phyloP scores from a whole-genome alignment of 2,113 vertebrate species.

The Gadus macrocephalus region DNA sequence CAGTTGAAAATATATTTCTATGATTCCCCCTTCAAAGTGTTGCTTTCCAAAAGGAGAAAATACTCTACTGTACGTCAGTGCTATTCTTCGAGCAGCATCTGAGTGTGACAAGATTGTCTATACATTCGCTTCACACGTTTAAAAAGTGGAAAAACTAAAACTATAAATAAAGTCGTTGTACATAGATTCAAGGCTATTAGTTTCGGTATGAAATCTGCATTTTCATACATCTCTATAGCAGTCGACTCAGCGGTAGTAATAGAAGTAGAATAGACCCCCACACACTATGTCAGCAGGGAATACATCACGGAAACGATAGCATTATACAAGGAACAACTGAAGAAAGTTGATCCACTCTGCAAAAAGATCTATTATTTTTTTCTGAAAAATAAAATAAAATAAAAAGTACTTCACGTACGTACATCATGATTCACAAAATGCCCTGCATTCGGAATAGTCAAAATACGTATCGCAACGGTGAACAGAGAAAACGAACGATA shows the following conservation, averaged over 20 bases:
- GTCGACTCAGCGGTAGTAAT: slow-evolving; percentile 43
- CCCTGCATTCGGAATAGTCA: slow-evolving; percentile 73
- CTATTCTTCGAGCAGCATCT: slow-evolving; percentile 33
- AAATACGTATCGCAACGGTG: slow-evolving; percentile 63
- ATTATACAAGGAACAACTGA: slow-evolving; percentile 42
- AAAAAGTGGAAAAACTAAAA: slow-evolving; percentile 31
- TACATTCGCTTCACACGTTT: slow-evolving; percentile 66
- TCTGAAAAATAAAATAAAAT: slow-evolving; percentile 69
- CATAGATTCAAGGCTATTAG: slow-evolving; percentile 68
- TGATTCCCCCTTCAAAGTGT: slow-evolving; percentile 8
- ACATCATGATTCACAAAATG: slow-evolving; percentile 73
- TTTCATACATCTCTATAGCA: slow-evolving; percentile 44
- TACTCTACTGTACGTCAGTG: slow-evolving; percentile 47
- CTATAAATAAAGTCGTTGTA: slow-evolving; percentile 8
- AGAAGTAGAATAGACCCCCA: slow-evolving; percentile 27
- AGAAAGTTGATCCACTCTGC: slow-evolving; percentile 52
- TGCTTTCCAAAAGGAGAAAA: slow-evolving; percentile 37
- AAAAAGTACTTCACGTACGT: slow-evolving; percentile 49
- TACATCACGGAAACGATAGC: slow-evolving; percentile 49
- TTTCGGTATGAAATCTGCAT: slow-evolving; percentile 66
- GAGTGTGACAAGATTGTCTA: slow-evolving; percentile 73
- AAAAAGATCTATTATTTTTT: slow-evolving; percentile 65
- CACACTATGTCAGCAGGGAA: slow-evolving; percentile 46
- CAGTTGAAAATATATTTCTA: slow-evolving; percentile 24
- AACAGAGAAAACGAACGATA: slow-evolving; percentile 43